phyloP scores from a whole-genome alignment of 1,140 invertebrate genomes.

The Gryon sp. region DNA sequence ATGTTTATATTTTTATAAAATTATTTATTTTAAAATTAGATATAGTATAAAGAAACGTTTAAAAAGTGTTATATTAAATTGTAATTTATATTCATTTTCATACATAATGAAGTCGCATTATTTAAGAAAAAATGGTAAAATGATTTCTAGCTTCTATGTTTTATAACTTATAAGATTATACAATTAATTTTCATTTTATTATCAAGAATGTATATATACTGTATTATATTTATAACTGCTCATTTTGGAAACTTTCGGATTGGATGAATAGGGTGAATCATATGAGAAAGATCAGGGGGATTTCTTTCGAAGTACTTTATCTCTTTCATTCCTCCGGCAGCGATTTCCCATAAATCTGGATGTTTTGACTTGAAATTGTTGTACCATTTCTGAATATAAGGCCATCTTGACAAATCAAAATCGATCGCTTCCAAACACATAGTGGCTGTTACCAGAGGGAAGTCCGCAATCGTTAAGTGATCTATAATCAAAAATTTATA shows the following conservation, averaged over 20 bases:
- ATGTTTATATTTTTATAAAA: too few relatives aligned
- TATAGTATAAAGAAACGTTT: too few relatives aligned
- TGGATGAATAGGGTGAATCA: slow-evolving; percentile 87
- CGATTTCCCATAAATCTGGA: slow-evolving; percentile 85
- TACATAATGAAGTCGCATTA: too few relatives aligned
- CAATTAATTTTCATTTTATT: too few relatives aligned
- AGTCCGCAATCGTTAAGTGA: slow-evolving; percentile 86
- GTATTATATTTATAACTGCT: not conserved
- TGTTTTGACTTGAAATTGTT: slow-evolving; percentile 83
- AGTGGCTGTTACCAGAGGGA: slow-evolving; percentile 84
- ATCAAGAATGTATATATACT: not conserved
- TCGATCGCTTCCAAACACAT: slow-evolving; percentile 86
- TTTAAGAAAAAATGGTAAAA: too few relatives aligned
- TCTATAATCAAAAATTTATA: slow-evolving; percentile 73
- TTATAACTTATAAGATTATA: too few relatives aligned
- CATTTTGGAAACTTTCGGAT: slow-evolving; percentile 75
- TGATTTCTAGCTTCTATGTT: too few relatives aligned
- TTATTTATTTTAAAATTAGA: too few relatives aligned
- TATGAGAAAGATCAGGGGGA: slow-evolving; percentile 83
- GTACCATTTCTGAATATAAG: slow-evolving; percentile 83
- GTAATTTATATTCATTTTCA: too few relatives aligned
- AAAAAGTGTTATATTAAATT: too few relatives aligned
- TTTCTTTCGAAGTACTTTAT: slow-evolving; percentile 83
- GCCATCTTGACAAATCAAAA: slow-evolving; percentile 81
- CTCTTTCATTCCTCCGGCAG: slow-evolving; percentile 83